phyloP scores from a whole-genome alignment of 2,113 vertebrate species.

The Onychostruthus taczanowskii region DNA sequence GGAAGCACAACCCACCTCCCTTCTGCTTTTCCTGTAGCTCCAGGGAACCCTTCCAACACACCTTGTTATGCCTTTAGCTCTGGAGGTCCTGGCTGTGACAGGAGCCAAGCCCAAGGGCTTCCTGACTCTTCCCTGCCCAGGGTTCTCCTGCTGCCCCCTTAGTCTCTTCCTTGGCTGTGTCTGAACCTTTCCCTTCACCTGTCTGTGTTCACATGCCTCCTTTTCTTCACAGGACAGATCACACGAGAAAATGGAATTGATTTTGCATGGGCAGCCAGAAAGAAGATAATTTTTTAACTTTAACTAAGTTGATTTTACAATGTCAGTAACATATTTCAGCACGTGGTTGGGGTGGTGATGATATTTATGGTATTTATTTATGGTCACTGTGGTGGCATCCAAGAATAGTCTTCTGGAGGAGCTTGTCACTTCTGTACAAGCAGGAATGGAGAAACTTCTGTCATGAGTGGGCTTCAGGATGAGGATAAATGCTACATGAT shows the following conservation, averaged over 20 bases:
- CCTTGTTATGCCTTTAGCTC: background rate
- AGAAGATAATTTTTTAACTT: background rate
- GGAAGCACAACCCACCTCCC: background rate
- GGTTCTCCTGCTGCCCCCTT: background rate
- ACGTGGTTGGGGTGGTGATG: slow-evolving; percentile 7
- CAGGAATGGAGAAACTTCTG: slow-evolving; percentile 46
- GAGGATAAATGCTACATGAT: slow-evolving; percentile 28
- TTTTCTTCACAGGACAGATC: background rate
- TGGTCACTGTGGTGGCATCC: slow-evolving; percentile 22
- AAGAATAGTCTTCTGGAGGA: slow-evolving; percentile 59
- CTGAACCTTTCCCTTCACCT: background rate
- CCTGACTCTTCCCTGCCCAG: background rate
- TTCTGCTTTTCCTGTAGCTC: slow-evolving; percentile 9
- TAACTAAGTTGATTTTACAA: background rate
- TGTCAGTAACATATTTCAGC: slow-evolving; percentile 14
- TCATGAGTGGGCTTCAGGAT: slow-evolving; percentile 56
- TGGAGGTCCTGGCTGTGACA: background rate
- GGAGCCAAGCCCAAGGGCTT: background rate
- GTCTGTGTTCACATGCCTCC: background rate
- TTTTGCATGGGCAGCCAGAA: background rate
- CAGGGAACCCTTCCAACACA: background rate
- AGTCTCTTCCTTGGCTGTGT: background rate
- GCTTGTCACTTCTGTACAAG: slow-evolving; percentile 27
- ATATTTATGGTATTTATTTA: slow-evolving; percentile 43
- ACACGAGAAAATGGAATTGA: background rate